Evolutionary conservation across 2,888 invertebrate species (phyloP).

Genomic region (Sesamia inferens): DNA sequence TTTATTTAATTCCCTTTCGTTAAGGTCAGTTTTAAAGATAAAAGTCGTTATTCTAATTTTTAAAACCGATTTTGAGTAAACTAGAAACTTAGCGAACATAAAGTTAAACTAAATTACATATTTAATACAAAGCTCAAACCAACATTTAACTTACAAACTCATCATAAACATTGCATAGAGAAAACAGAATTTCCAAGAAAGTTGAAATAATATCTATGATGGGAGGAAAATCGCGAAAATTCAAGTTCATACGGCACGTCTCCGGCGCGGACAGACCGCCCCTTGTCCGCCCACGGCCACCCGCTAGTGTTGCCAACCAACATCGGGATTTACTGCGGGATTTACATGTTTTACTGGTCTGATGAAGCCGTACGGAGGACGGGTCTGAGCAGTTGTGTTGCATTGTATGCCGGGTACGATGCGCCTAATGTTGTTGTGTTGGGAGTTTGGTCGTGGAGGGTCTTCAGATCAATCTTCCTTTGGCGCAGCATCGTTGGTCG

Average conservation of each 20-base stretch:
- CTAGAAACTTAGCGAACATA: neutral
- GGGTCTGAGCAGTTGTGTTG: too few relatives aligned
- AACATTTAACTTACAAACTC: slow-evolving; percentile 42
- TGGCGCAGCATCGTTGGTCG: too few relatives aligned
- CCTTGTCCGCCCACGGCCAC: slow-evolving; percentile 29
- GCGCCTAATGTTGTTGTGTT: too few relatives aligned
- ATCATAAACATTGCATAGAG: slow-evolving; percentile 47
- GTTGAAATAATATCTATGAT: slow-evolving; percentile 63
- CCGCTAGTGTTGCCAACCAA: slow-evolving; percentile 44
- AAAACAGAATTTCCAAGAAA: slow-evolving; percentile 44
- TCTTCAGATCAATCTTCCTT: too few relatives aligned
- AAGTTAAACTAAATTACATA: neutral
- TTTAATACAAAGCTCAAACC: slow-evolving; percentile 7
- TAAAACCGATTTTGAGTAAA: neutral
- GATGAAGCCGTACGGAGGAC: too few relatives aligned
- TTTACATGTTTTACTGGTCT: slow-evolving; percentile 37
- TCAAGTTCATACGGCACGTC: slow-evolving; percentile 68
- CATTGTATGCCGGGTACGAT: too few relatives aligned
- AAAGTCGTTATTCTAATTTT: neutral
- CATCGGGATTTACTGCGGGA: slow-evolving; percentile 37
- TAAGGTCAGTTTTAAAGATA: too few relatives aligned
- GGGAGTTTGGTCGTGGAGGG: too few relatives aligned
- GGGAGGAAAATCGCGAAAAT: slow-evolving; percentile 64
- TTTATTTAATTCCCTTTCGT: neutral
- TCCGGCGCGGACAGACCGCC: slow-evolving; percentile 40